Evolutionary conservation across 2,113 vertebrate genomes (phyloP).

Genomic region (Ameiurus melas): DNA sequence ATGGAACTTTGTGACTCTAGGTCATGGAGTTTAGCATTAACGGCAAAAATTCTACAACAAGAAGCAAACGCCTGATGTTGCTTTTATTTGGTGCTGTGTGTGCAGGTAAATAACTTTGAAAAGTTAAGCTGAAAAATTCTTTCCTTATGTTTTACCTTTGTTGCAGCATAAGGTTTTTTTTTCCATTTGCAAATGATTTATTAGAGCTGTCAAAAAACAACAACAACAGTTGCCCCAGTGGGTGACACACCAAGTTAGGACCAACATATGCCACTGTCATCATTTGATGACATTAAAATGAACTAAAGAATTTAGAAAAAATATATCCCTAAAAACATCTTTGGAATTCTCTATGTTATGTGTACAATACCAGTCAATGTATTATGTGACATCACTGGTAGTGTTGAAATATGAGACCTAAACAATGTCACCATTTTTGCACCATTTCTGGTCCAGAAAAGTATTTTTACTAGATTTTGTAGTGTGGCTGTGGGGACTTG

Average conservation of each 20-base stretch:
- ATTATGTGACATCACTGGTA: not conserved
- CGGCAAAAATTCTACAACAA: not conserved
- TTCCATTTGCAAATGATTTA: conserved; percentile 15
- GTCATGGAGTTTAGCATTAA: conserved; percentile 1
- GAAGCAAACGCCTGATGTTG: not conserved
- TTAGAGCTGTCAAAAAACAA: not conserved
- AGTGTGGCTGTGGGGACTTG: not conserved
- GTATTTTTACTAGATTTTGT: not conserved
- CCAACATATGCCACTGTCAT: conserved; percentile 18
- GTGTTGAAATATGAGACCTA: not conserved
- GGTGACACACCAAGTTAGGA: not conserved
- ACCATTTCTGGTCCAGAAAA: not conserved
- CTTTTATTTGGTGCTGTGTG: not conserved
- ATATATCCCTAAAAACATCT: not conserved
- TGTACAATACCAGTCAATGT: not conserved
- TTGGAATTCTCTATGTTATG: not conserved
- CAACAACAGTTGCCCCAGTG: not conserved
- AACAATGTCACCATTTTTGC: not conserved
- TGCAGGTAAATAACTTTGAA: not conserved
- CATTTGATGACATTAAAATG: not conserved
- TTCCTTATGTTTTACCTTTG: not conserved
- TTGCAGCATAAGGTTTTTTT: too few species aligned
- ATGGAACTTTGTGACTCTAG: conserved; percentile 11
- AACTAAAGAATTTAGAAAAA: not conserved
- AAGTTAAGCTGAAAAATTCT: not conserved